Percentiles rank a stretch among this genome's conserved stretches.
Conservation (phyloP, 1,140 invertebrate species). For the Chrysomallon squamiferum region DNA sequence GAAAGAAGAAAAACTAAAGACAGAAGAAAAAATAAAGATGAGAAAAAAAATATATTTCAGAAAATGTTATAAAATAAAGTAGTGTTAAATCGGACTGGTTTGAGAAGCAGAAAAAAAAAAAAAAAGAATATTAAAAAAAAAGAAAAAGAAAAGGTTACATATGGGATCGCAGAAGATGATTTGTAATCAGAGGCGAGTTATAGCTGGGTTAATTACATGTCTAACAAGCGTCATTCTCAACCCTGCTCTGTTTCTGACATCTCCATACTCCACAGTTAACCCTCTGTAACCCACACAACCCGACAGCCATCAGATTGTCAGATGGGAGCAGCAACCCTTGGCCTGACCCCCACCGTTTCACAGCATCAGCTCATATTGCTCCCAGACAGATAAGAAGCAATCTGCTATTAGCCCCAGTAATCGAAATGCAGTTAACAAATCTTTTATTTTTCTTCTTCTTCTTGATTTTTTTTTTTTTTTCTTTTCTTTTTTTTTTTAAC, state of each 20-base stretch:
- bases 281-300: constrained; percentile 1
- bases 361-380: background rate
- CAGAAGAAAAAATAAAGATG: too few species aligned
- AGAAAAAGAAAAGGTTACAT: background rate
- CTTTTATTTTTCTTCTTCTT: too few species aligned
- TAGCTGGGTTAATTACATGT: constrained; percentile 16
- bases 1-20: background rate
- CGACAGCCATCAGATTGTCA: constrained; percentile 5
- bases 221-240: background rate
- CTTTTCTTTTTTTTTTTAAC: too few species aligned
- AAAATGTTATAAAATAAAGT: background rate
- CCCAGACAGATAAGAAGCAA: background rate
- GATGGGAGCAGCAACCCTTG: constrained; percentile 3
- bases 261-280: constrained; percentile 22
- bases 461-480: too few species aligned
- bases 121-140: background rate
- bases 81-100: background rate
- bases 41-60: too few species aligned
- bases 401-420: constrained; percentile 1
- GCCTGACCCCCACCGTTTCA: background rate
- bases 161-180: background rate
- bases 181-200: constrained; percentile 6
- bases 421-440: constrained; percentile 8
- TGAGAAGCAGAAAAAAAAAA: background rate
- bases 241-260: background rate